Conservation (phyloP, 2,888 invertebrate genomes). For the Hirtodrosophila trivittata region DNA sequence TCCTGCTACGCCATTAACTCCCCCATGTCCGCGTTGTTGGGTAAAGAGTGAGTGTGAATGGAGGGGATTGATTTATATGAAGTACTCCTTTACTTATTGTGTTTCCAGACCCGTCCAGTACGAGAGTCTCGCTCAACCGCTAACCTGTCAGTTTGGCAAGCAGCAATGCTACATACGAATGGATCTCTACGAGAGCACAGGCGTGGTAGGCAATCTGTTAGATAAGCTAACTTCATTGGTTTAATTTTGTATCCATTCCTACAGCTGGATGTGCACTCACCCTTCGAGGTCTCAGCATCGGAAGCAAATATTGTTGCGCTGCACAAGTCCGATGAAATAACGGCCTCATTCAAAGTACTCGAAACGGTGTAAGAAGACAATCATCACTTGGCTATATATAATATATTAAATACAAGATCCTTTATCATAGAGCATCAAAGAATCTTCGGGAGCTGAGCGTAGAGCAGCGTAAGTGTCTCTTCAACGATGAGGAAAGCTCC, state of each 20-base stretch:
- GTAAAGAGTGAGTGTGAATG: slow-evolving; percentile 53
- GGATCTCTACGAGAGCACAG: slow-evolving; percentile 81
- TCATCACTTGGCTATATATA: not conserved
- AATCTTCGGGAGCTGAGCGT: slow-evolving; percentile 83
- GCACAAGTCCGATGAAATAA: slow-evolving; percentile 81
- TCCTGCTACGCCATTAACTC: slow-evolving; percentile 88
- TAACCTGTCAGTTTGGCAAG: slow-evolving; percentile 81
- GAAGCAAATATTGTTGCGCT: slow-evolving; percentile 75
- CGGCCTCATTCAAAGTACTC: slow-evolving; percentile 79
- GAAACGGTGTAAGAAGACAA: slow-evolving; percentile 83
- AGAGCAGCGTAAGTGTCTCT: slow-evolving; percentile 85
- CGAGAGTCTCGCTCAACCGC: slow-evolving; percentile 54
- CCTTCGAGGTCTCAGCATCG: slow-evolving; percentile 80
- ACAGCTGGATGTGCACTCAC: slow-evolving; percentile 82
- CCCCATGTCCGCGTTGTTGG: slow-evolving; percentile 74
- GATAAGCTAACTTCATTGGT: not conserved
- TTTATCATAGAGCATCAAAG: slow-evolving; percentile 71
- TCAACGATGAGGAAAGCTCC: slow-evolving; percentile 84
- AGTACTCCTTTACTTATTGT: not conserved
- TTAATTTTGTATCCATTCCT: not conserved
- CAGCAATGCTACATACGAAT: slow-evolving; percentile 82
- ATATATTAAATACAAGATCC: not conserved
- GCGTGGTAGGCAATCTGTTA: slow-evolving; percentile 64
- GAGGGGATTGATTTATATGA: not conserved
- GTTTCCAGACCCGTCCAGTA: slow-evolving; percentile 51